Base-by-base conservation (phyloP, 2,888 invertebrate genomes). In the Villa cingulata region DNA sequence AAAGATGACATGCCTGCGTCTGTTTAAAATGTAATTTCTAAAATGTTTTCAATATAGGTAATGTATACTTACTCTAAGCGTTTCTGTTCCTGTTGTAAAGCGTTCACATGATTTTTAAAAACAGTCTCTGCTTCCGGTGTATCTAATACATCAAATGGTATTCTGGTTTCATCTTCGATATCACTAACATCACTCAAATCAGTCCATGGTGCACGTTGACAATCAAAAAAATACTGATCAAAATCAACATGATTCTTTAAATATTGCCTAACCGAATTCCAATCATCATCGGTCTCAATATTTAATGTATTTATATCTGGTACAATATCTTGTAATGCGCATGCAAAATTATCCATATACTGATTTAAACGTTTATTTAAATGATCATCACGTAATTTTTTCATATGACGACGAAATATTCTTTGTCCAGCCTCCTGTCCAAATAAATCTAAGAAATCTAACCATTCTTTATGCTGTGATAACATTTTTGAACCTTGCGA, bases 171-270 rank as follows among this genome's bases (percentile, higher is more conserved):
- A 54, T 75, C 74, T 53, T 72, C 72, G 32, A 68, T 65, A 57
- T 73, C 73, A 66, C 74, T 79, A 65, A 68, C 77, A 54, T 82
- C 79, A 41, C 78, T 72, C 54, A 80, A 71, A 66, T 82, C 84
- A 53, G 81, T 81, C 86, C 83, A 89, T 43, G 83, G 80, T 58
- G 75, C 80, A 58, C 83, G 83, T 14, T 82, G 81, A 59, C 83
- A 81, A 62, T 87, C 86, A 59, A 89, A 86, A 74, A 95, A 97
- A 74, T 89, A 90, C 60, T 86, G 83, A 48, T 85, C 82, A 72
- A 92, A 96, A 66, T 94, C 88, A n/a, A 89, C 85, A 70, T 96
- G 95, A 46, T 82, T 77, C 55, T 86, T 83, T 56, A 97, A 76
- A 68, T 86, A 86, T 51, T 85, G 83, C 55, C 88, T 81, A 49